Conservation (phyloP, 2,113 vertebrate genomes). For the Psittacula cyanocephala region DNA sequence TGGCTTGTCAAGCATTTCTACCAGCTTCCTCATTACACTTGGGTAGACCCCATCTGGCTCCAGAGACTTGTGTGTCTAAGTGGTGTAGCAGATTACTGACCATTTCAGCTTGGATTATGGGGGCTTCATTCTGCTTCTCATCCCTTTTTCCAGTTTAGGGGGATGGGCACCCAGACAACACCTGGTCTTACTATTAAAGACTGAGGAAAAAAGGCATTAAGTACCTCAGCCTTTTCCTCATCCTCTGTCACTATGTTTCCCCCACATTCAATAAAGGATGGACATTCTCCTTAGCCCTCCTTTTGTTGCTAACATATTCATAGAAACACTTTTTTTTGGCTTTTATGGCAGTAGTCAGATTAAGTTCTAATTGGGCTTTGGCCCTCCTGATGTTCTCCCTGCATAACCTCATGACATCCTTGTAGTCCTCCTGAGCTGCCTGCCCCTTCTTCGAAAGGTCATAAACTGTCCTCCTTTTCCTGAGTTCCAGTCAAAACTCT, state of each 20-base stretch:
- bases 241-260: neutral
- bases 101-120: neutral
- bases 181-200: neutral
- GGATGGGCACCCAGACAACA: neutral
- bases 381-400: neutral
- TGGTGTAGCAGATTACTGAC: neutral
- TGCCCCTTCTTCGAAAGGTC: neutral
- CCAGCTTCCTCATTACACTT: neutral
- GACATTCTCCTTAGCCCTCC: neutral
- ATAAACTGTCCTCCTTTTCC: neutral
- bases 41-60: neutral
- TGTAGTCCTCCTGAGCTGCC: neutral
- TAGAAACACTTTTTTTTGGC: neutral
- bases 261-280: neutral
- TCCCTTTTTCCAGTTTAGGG: neutral
- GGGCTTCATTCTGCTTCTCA: neutral
- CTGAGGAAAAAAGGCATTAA: neutral
- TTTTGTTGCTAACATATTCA: neutral
- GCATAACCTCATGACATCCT: neutral
- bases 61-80: neutral
- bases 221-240: neutral
- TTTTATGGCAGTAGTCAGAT: neutral
- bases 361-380: neutral
- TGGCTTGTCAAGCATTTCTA: neutral
- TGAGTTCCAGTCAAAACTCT: neutral